Conservation (phyloP, 1,140 invertebrate genomes). For the Pseudomyrmex flavicornis region DNA sequence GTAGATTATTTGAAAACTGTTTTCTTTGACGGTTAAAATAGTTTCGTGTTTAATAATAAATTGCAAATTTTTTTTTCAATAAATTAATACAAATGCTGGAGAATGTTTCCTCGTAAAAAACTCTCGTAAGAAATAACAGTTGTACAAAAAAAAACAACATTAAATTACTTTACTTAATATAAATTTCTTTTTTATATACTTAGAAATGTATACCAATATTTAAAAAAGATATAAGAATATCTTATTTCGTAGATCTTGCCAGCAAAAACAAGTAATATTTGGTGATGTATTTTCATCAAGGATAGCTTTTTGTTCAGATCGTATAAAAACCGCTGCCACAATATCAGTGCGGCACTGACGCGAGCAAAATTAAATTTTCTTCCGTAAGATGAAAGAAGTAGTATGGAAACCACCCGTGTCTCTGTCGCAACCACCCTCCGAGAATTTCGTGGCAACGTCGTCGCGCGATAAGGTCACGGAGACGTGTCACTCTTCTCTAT, state of each 20-base stretch:
- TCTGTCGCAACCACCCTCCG: neutral
- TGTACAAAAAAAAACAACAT: neutral
- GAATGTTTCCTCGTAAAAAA: neutral
- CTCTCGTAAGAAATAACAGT: neutral
- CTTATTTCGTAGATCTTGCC: neutral
- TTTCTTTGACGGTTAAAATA: neutral
- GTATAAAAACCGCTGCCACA: slow-evolving; percentile 28
- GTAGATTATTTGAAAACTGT: neutral
- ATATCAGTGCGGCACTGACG: slow-evolving; percentile 17
- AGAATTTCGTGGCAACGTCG: slow-evolving; percentile 16
- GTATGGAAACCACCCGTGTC: slow-evolving; percentile 14
- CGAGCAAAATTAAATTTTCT: slow-evolving; percentile 51
- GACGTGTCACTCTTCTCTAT: slow-evolving; percentile 44
- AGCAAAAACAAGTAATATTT: neutral
- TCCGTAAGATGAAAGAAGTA: slow-evolving; percentile 57
- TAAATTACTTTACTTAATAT: neutral
- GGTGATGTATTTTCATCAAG: neutral
- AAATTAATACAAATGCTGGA: slow-evolving; percentile 31
- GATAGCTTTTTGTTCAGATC: slow-evolving; percentile 2
- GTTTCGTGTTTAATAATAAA: no score
- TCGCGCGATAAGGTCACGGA: slow-evolving; percentile 15
- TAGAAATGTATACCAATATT: slow-evolving; percentile 22
- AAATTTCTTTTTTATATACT: neutral
- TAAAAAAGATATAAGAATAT: neutral
- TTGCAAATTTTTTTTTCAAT: slow-evolving; percentile 29